These are phyloP conservation scores for Timandra comae DNA, from an alignment of 2,888 invertebrate species.

Conservation along the genomic window DNA sequence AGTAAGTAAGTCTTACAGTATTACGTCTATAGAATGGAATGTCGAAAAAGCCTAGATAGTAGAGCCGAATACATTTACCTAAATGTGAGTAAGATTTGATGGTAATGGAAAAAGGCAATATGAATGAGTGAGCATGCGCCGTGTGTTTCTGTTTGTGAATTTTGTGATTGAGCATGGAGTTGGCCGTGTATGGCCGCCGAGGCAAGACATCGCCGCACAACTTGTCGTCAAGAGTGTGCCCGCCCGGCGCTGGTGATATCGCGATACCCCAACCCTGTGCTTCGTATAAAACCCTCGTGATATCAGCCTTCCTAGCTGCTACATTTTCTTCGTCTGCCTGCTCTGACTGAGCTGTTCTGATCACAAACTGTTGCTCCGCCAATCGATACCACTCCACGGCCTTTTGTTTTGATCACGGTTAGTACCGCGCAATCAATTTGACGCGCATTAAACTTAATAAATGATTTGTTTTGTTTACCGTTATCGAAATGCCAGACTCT, in stretches of 20 bases:
- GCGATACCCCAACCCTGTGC: slow-evolving; percentile 39
- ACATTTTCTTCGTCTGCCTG: too few relatives aligned
- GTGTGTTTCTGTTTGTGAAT: slow-evolving; percentile 7
- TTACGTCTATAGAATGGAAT: too few relatives aligned
- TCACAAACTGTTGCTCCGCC: slow-evolving; percentile 43
- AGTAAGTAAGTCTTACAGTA: too few relatives aligned
- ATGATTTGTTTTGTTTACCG: too few relatives aligned
- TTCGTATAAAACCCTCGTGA: too few relatives aligned
- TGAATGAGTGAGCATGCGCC: slow-evolving; percentile 28
- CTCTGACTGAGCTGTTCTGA: too few relatives aligned
- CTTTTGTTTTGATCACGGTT: slow-evolving; percentile 48
- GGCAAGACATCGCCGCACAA: slow-evolving; percentile 6
- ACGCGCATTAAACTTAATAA: slow-evolving; percentile 10
- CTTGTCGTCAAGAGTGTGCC: slow-evolving; percentile 3
- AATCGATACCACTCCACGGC: slow-evolving; percentile 45
- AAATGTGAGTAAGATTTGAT: too few relatives aligned
- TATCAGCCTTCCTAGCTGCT: too few relatives aligned
- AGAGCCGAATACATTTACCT: too few relatives aligned
- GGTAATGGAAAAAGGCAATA: slow-evolving; percentile 7
- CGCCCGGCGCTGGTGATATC: slow-evolving; percentile 3
- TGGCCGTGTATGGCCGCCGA: slow-evolving; percentile 21
- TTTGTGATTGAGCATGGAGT: slow-evolving; percentile 16
- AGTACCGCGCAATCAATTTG: slow-evolving; percentile 19
- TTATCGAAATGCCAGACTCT: too few relatives aligned
- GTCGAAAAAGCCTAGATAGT: too few relatives aligned